These are phyloP conservation scores for Galbula dea DNA, from an alignment of 2,113 vertebrate genomes.

Conservation along the genomic window DNA sequence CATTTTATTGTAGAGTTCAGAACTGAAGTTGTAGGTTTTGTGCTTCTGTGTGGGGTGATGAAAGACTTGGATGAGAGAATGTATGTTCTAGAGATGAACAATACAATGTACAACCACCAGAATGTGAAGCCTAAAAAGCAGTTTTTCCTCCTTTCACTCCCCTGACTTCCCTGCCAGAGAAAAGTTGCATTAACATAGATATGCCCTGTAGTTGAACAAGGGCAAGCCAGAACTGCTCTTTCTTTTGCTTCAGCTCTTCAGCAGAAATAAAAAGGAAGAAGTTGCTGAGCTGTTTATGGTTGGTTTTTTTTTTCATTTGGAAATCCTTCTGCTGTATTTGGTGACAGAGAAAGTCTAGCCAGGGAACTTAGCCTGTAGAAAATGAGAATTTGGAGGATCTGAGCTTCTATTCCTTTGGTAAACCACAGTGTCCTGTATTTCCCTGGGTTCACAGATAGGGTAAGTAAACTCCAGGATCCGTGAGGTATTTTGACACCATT, in stretches of 20 bases:
- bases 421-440: neutral
- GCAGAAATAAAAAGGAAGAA: neutral
- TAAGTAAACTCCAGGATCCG: neutral
- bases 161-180: neutral
- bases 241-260: neutral
- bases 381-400: neutral
- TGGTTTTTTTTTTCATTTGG: neutral
- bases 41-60: neutral
- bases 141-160: neutral
- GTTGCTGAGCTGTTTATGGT: neutral
- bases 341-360: neutral
- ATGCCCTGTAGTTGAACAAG: neutral
- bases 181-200: neutral
- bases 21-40: neutral
- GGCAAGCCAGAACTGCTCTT: neutral
- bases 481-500: neutral
- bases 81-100: neutral
- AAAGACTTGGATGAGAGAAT: neutral
- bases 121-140: neutral
- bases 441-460: neutral
- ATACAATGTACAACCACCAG: neutral
- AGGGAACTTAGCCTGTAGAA: neutral
- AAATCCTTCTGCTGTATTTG: neutral
- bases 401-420: neutral
- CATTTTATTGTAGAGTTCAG: neutral